Conservation (phyloP, 2,797 vertebrate genomes). For the Falco rusticolus region DNA sequence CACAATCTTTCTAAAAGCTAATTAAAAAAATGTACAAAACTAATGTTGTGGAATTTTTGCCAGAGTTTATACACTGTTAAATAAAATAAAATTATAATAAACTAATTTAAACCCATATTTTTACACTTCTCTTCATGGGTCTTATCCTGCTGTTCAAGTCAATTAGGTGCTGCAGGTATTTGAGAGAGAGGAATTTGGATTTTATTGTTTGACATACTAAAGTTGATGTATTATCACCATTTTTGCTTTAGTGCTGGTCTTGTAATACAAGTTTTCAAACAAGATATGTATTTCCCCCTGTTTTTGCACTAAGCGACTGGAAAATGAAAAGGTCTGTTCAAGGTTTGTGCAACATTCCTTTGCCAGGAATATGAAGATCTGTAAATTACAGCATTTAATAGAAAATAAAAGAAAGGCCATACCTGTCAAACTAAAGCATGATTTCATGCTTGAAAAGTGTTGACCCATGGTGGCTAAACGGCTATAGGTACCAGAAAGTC, state of each 20-base stretch:
- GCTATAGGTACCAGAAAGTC: neutral
- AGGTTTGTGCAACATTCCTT: neutral
- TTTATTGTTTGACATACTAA: conserved; percentile 5
- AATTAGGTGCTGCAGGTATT: neutral
- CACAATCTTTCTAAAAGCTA: neutral
- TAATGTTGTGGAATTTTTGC: neutral
- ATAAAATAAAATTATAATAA: conserved; percentile 14
- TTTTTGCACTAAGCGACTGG: neutral
- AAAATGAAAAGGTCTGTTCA: neutral
- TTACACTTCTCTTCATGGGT: neutral
- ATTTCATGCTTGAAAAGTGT: neutral
- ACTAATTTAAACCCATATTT: neutral
- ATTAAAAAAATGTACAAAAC: neutral
- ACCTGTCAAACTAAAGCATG: neutral
- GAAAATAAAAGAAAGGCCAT: neutral
- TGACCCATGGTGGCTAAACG: neutral
- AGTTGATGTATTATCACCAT: neutral
- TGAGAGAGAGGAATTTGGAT: neutral
- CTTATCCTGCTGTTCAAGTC: neutral
- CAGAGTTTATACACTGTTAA: conserved; percentile 15
- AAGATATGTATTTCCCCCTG: neutral
- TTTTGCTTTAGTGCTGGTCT: neutral
- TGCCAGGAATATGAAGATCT: neutral
- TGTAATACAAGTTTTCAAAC: neutral
- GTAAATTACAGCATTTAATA: neutral